Evolutionary conservation across 2,113 vertebrate genomes (phyloP), one percentile per base, ranked within the genome.

Genomic region (Prionailurus bengalensis): DNA sequence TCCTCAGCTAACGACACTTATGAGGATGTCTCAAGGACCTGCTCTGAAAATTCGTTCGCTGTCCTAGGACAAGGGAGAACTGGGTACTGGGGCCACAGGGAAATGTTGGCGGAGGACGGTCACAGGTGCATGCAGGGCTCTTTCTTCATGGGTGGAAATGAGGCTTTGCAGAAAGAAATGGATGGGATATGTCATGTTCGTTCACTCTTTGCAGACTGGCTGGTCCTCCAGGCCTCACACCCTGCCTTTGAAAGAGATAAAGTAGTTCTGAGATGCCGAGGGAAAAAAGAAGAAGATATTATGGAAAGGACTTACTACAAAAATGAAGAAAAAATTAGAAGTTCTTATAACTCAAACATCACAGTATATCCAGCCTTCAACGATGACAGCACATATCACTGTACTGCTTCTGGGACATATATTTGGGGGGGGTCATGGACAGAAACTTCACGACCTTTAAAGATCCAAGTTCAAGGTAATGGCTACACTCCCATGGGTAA

Each of bases 381-480:
- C 5, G 51, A 87, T 1, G 9, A 48, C 7, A 16, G 5, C 2
- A 0, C 14, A 36, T 98, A 96, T 79, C 0, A 58, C 0, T 96
- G 96, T 48, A 45, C 31, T 42, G 80, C 73, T 82, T 31, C 3
- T 16, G 0, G 0, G 1, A 0, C 0, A 17, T 0, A 0, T 4
- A 0, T 0, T 0, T 0, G 5, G 0, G 0, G 1, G 4, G 0
- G 0, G 3, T 0, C 0, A 4, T 0, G 0, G 13, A 0, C 0
- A 13, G 0, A 0, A 63, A 89, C 0, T 42, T 94, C 97, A 89
- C 42, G 80, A 29, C 0, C 0, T 42, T 16, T 92, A 84, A 83
- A 1, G 0, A 90, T 96, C 11, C 89, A 73, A 73, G 68, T 97
- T 83, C 94, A 93, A 97, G 97, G 89, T 97, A 97, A 93, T 42